Evolutionary conservation across 2,888 invertebrate genomes (phyloP).

Genomic region (Sinodicranocentrus sp.): DNA sequence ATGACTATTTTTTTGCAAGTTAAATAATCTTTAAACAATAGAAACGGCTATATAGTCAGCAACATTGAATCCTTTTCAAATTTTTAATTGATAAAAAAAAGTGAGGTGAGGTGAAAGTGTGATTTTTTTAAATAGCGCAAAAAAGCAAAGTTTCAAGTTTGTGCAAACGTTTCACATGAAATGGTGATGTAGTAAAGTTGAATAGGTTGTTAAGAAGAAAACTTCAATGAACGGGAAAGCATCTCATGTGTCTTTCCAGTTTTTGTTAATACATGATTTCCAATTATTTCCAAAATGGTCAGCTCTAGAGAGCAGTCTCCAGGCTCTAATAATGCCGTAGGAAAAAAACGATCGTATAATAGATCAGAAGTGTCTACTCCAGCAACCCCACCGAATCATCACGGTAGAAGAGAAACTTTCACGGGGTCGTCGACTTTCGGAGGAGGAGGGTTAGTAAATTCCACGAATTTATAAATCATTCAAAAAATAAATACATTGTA

Average conservation of each 20-base stretch:
- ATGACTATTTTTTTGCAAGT: too few relatives aligned
- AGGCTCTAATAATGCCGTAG: slow-evolving; percentile 61
- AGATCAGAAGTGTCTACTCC: slow-evolving; percentile 57
- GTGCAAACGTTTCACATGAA: too few relatives aligned
- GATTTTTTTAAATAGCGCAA: too few relatives aligned
- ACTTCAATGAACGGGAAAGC: slow-evolving; percentile 46
- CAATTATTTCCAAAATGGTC: slow-evolving; percentile 64
- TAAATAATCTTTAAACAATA: too few relatives aligned
- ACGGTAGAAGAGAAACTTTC: slow-evolving; percentile 71
- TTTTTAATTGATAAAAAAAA: too few relatives aligned
- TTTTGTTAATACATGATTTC: slow-evolving; percentile 38
- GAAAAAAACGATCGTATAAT: slow-evolving; percentile 50
- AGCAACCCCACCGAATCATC: slow-evolving; percentile 61
- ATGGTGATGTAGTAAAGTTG: too few relatives aligned
- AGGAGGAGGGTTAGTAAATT: slow-evolving; percentile 20
- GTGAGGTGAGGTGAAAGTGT: too few relatives aligned
- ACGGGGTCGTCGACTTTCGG: slow-evolving; percentile 71
- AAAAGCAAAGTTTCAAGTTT: too few relatives aligned
- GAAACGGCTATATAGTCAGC: too few relatives aligned
- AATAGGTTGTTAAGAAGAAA: too few relatives aligned
- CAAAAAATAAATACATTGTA: too few relatives aligned
- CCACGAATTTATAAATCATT: neutral
- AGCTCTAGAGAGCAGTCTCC: slow-evolving; percentile 74
- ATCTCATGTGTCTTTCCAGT: slow-evolving; percentile 21
- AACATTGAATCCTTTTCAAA: too few relatives aligned